These are phyloP conservation scores for Echiichthys vipera DNA, from an alignment of 2,797 vertebrate genomes.

Conservation along the genomic window DNA sequence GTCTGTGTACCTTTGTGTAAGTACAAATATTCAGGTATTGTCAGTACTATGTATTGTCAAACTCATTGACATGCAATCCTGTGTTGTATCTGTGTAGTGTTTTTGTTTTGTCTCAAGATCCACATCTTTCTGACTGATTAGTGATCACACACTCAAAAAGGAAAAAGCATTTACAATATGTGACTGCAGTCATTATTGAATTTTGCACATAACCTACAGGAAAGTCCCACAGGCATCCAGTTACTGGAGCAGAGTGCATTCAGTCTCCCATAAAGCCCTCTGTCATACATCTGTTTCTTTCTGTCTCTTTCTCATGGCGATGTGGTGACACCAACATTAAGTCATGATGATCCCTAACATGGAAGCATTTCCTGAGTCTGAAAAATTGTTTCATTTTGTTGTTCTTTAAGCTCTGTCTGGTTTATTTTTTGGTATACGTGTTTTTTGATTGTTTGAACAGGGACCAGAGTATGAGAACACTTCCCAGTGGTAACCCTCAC, in stretches of 20 bases:
- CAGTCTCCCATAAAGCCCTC: slow-evolving; percentile 44
- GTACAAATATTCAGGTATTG: neutral
- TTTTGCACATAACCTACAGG: slow-evolving; percentile 44
- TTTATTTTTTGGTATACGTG: slow-evolving; percentile 6
- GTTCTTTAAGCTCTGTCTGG: neutral
- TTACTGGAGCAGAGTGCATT: slow-evolving; percentile 42
- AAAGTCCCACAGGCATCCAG: slow-evolving; percentile 54
- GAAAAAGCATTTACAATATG: slow-evolving; percentile 12
- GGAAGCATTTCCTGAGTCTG: slow-evolving; percentile 22
- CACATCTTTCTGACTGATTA: slow-evolving; percentile 33
- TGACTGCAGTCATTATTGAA: slow-evolving; percentile 52
- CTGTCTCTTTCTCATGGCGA: slow-evolving; percentile 37
- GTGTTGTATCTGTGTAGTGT: slow-evolving; percentile 7
- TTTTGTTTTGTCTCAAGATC: slow-evolving; percentile 34
- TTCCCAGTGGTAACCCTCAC: neutral
- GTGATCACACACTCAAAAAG: neutral
- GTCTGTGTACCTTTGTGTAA: neutral
- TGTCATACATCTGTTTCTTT: slow-evolving; percentile 64
- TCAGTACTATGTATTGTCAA: neutral
- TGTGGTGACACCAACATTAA: slow-evolving; percentile 49
- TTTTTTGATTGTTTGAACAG: no score
- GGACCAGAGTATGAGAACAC: no score
- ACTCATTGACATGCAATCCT: slow-evolving; percentile 4
- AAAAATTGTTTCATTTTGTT: neutral
- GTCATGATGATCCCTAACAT: slow-evolving; percentile 36